These are phyloP conservation scores for Coenonympha arcania DNA, from an alignment of 2,888 invertebrate genomes.

Conservation along the genomic window DNA sequence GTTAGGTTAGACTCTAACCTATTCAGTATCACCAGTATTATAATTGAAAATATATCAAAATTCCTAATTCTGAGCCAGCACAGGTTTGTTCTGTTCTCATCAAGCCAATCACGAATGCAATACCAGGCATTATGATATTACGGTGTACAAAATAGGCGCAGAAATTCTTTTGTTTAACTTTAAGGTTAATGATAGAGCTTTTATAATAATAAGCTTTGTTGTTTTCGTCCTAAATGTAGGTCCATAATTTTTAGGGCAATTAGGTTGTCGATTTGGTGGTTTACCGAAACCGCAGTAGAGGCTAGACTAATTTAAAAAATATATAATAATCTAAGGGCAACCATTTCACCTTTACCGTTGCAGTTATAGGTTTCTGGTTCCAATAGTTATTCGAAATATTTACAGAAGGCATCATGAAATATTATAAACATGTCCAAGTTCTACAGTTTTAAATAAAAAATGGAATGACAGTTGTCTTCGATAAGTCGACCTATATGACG, in stretches of 20 bases:
- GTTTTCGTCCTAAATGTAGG: slow-evolving; percentile 11
- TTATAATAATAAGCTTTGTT: slow-evolving; percentile 15
- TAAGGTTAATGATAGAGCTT: slow-evolving; percentile 21
- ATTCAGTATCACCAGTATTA: background rate
- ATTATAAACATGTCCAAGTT: too few relatives aligned
- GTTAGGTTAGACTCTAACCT: too few relatives aligned
- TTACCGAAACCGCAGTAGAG: slow-evolving; percentile 14
- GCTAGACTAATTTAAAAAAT: slow-evolving; percentile 7
- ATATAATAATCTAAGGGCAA: background rate
- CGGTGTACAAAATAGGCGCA: background rate
- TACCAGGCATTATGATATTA: background rate
- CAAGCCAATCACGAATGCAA: background rate
- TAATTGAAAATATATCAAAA: background rate
- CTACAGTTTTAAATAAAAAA: too few relatives aligned
- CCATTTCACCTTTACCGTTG: too few relatives aligned
- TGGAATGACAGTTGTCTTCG: too few relatives aligned
- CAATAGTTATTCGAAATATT: too few relatives aligned
- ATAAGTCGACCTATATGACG: too few relatives aligned
- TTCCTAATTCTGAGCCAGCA: too few relatives aligned
- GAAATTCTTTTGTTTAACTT: slow-evolving; percentile 4
- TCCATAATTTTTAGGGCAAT: slow-evolving; percentile 19
- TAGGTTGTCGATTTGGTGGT: slow-evolving; percentile 18
- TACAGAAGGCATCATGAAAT: too few relatives aligned
- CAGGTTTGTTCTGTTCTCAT: too few relatives aligned
- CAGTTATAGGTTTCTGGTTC: too few relatives aligned